A percentile compares a stretch with the other conserved stretches of the same genome.
These are phyloP conservation scores for Aleiodes testaceus DNA, from an alignment of 2,888 invertebrate species.

Conservation along the genomic window DNA sequence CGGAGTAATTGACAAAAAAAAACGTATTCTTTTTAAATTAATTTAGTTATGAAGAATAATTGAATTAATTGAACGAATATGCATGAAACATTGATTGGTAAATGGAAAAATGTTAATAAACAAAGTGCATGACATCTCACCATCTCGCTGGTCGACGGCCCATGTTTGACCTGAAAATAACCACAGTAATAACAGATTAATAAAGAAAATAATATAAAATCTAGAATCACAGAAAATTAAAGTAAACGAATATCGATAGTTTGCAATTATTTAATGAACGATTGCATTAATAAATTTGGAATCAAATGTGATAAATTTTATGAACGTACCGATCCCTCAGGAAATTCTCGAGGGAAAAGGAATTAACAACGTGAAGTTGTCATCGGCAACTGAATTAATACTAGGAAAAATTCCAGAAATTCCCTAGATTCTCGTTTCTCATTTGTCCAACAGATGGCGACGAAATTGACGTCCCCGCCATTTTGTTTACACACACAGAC, in stretches of 20 bases:
- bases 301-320: constrained; percentile 43
- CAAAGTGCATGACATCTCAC: constrained; percentile 77
- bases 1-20: not conserved
- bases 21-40: not conserved
- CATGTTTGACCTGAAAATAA: constrained; percentile 80
- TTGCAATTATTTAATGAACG: constrained; percentile 10
- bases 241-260: constrained; percentile 1
- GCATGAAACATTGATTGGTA: constrained; percentile 5
- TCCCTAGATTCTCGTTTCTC: no score
- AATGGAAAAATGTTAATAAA: constrained; percentile 49
- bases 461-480: not conserved
- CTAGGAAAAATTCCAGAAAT: no score
- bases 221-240: not conserved
- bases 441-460: not conserved
- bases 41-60: not conserved
- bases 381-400: not conserved
- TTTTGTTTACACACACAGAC: constrained; percentile 27
- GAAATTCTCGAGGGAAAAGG: constrained; percentile 53
- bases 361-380: constrained; percentile 41
- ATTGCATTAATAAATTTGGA: constrained; percentile 37
- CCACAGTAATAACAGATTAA: constrained; percentile 49
- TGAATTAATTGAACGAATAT: not conserved
- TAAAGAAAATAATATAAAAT: constrained; percentile 49
- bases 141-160: constrained; percentile 99
- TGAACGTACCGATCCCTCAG: constrained; percentile 50